phyloP scores from a whole-genome alignment of 2,888 invertebrate genomes.

The Falcaria lacertinaria region DNA sequence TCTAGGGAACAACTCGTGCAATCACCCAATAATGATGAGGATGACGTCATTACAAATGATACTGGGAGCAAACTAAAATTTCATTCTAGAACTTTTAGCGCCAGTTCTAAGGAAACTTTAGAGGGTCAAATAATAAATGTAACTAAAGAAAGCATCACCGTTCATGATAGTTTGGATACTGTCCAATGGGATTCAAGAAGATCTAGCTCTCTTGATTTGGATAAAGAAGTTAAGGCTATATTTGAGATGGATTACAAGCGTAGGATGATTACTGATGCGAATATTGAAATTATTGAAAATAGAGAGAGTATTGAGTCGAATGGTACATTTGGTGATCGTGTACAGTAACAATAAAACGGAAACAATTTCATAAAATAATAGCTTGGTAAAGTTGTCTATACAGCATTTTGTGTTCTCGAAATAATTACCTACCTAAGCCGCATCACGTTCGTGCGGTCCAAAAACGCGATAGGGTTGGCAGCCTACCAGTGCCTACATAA shows the following conservation, averaged over 20 bases:
- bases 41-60: conserved; percentile 19
- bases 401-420: too few species aligned
- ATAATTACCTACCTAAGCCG: too few species aligned
- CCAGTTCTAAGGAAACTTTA: conserved; percentile 49
- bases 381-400: too few species aligned
- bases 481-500: too few species aligned
- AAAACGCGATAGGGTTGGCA: too few species aligned
- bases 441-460: too few species aligned
- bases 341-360: too few species aligned
- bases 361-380: too few species aligned
- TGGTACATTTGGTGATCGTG: conserved; percentile 47
- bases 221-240: conserved; percentile 63
- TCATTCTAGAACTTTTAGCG: conserved; percentile 36
- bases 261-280: conserved; percentile 23
- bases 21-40: conserved; percentile 25
- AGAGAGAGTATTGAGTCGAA: conserved; percentile 37
- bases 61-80: conserved; percentile 34
- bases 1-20: conserved; percentile 39
- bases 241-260: conserved; percentile 51
- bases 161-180: conserved; percentile 46
- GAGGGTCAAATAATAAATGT: conserved; percentile 59
- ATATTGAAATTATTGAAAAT: conserved; percentile 25
- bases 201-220: conserved; percentile 63
- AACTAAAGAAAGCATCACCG: conserved; percentile 46
- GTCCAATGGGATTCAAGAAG: conserved; percentile 45